Percentiles rank a stretch among this genome's conserved stretches.
phyloP scores from a whole-genome alignment of 2,888 invertebrate species.

The Eutolmus rufibarbis region DNA sequence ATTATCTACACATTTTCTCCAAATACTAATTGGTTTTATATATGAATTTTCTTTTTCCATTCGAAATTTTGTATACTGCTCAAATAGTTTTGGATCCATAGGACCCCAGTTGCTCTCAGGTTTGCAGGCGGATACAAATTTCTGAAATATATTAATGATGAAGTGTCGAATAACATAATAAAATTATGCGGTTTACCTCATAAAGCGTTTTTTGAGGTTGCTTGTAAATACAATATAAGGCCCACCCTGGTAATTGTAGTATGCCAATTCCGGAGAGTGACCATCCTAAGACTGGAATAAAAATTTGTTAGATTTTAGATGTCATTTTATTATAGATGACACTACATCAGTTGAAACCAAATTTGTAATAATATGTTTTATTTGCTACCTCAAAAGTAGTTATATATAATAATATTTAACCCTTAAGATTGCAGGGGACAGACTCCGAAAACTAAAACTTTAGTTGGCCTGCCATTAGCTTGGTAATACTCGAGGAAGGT shows the following conservation, averaged over 20 bases:
- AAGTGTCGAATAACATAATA: neutral
- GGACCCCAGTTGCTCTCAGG: constrained; percentile 59
- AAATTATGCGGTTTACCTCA: constrained; percentile 41
- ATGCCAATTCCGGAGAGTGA: constrained; percentile 64
- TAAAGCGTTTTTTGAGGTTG: constrained; percentile 53
- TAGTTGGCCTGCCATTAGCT: too few species aligned
- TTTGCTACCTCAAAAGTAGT: too few species aligned
- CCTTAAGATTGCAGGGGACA: too few species aligned
- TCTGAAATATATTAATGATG: constrained; percentile 51
- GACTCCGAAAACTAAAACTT: too few species aligned
- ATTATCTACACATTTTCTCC: constrained; percentile 54
- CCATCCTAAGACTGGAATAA: constrained; percentile 62
- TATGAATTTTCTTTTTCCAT: neutral
- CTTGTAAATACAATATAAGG: constrained; percentile 55
- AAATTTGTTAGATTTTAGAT: neutral
- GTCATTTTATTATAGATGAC: too few species aligned
- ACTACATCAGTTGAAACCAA: too few species aligned
- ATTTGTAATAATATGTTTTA: too few species aligned
- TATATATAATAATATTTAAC: too few species aligned
- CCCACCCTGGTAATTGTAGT: constrained; percentile 64
- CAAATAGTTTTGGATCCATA: constrained; percentile 57
- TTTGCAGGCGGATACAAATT: constrained; percentile 54
- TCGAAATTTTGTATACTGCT: constrained; percentile 62
- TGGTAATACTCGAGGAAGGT: too few species aligned
- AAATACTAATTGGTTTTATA: constrained; percentile 35